Conservation (phyloP, 1,140 invertebrate genomes). For the Phocides pigmalion region DNA sequence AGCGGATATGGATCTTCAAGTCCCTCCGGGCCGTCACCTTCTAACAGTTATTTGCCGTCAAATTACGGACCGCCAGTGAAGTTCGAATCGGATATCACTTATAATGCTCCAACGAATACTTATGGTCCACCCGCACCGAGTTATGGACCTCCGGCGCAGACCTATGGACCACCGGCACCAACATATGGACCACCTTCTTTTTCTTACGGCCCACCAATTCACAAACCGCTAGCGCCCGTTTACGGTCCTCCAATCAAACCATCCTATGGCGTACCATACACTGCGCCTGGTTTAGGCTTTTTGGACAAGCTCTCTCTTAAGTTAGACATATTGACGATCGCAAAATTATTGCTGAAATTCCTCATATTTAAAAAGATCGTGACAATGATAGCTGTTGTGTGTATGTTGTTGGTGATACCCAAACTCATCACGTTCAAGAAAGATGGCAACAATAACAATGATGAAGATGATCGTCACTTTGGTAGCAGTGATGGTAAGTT, state of each 20-base stretch:
- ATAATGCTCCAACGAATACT: conserved; percentile 63
- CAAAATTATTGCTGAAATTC: conserved; percentile 89
- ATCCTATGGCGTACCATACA: conserved; percentile 80
- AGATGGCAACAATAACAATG: conserved; percentile 49
- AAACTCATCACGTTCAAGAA: conserved; percentile 85
- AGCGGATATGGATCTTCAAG: conserved; percentile 56
- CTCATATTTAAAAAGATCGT: conserved; percentile 91
- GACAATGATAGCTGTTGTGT: conserved; percentile 89
- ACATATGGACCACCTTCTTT: conserved; percentile 56
- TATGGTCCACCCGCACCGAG: conserved; percentile 58
- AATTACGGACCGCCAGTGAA: conserved; percentile 65
- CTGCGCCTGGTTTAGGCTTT: conserved; percentile 79
- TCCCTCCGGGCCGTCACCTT: conserved; percentile 38
- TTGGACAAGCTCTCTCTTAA: conserved; percentile 86
- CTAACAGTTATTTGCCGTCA: conserved; percentile 56
- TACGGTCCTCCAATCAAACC: conserved; percentile 82
- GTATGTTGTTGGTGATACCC: conserved; percentile 89
- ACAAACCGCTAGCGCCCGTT: conserved; percentile 59
- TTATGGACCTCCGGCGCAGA: conserved; percentile 76
- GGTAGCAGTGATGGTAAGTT: conserved; percentile 58
- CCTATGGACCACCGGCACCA: conserved; percentile 71
- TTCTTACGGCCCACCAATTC: conserved; percentile 68
- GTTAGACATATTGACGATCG: conserved; percentile 88
- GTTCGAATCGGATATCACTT: conserved; percentile 69
- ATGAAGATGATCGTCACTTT: conserved; percentile 70